Base-by-base conservation (phyloP, 1,140 invertebrate species). In the Oedothorax gibbosus region DNA sequence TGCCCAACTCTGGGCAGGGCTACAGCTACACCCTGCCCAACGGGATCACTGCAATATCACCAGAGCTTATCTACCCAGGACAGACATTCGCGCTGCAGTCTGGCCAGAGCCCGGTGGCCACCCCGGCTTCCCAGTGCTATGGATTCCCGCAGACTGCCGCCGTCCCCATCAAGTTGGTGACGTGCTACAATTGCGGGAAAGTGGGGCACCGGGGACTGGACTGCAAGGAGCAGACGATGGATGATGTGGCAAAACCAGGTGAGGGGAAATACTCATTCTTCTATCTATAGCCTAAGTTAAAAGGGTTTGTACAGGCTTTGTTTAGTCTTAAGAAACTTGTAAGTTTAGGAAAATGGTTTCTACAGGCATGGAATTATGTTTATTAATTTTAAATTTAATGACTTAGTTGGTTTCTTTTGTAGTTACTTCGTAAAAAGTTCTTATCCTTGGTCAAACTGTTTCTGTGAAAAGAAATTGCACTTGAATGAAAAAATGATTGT, bases 141-240 rank as follows among this genome's bases (percentile, higher is more conserved):
- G 88, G 92, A 94, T 77, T 93, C 93, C 89, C 92, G 96, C 76
- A 75, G 9, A 79, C 86, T 54, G 56, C 82, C 49, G 69, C 65
- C 62, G 35, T 80, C 75, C 85, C 82, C 15, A 79, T 86, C 20
- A 86, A 87, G 62, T 92, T 93, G 87, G 90, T 93, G 73, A 93
- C 91, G 0, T 94, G 93, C 88, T 95, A 93, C 89, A 95, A 95
- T 88, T 95, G 94, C 90, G 94, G 94, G 60, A 94, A 93, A 51
- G 91, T 92, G 71, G 94, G 91, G 77, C 96, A 98, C 89, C 91
- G 92, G n/a, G 95, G 95, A 2, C 90, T 92, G 84, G 96, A 97
- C 57, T 98, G 96, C 89, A 94, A 94, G 86, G 95, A 96, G 89
- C 93, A 93, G 77, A 95, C 95, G 9, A 96, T 97, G 92, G 96